Base-by-base conservation (phyloP, 2,797 vertebrate genomes). In the Oreortyx pictus region DNA sequence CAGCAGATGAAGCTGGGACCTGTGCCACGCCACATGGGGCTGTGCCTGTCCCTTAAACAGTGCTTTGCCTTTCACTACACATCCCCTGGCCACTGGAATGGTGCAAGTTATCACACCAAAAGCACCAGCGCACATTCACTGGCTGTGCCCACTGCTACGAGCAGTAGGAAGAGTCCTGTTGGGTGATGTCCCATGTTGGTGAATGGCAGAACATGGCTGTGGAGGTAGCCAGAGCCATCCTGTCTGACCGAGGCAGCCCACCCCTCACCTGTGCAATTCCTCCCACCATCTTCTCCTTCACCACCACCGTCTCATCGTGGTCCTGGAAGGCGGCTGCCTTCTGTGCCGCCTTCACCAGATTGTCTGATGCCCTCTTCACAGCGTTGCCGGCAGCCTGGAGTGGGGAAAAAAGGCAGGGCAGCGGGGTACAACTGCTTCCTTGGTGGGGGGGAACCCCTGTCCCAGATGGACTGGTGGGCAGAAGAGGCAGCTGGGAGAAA, bases 241-340 rank as follows among this genome's bases (percentile, higher is more conserved):
- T 68, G 41, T 25, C 25, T 33, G n/a, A 19, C 9, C 15, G 27
- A 52, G 27, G 27, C 27, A 35, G 33, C 17, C n/a, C 0, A 1
- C 37, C 71, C 87, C 98, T 98, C 94, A 99, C 99, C 99, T 99
- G 99, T 95, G 99, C 99, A n/a, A 99, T 99, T 14, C 99, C 99
- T 49, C 99, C 99, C 0, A 99, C 99, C 99, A 99, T 99, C 97
- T 98, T 99, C 93, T 98, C 99, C 97, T 99, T 99, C 88, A 99
- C 99, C 95, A 99, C 99, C 92, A 99, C 99, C 0, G 97, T 98
- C 39, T 98, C 98, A 27, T 99, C 99, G 2, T 99, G 98, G 61
- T 99, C 98, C 79, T 98, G 98, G 50, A 99, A 99, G 16, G 99
- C 99, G 8, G 99, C 99, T 3, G 99, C 99, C 77, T 99, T 99